A percentile compares a stretch with the other conserved stretches of the same genome.
Conservation (phyloP, 1,140 invertebrate genomes). For the Asbolus verrucosus region DNA sequence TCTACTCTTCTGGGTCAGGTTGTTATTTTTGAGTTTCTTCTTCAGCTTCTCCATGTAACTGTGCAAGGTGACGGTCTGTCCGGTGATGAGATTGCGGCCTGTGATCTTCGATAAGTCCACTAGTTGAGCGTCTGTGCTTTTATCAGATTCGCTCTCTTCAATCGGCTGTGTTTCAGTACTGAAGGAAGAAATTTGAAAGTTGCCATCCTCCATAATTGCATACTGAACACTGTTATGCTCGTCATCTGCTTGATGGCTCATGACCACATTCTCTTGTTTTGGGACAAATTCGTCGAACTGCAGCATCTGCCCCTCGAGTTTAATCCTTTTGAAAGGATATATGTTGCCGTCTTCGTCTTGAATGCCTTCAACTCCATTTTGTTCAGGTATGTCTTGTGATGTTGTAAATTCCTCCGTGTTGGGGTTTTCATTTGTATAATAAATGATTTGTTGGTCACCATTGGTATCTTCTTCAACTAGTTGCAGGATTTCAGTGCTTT, state of each 20-base stretch:
- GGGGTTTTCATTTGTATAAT: constrained; percentile 32
- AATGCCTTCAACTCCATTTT: constrained; percentile 6
- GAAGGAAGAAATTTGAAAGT: constrained; percentile 44
- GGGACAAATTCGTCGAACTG: constrained; percentile 44
- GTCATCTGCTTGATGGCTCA: too few species aligned
- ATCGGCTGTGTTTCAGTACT: constrained; percentile 4
- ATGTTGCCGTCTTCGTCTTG: constrained; percentile 40
- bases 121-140: constrained; percentile 1
- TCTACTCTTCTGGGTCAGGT: neutral
- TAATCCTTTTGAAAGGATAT: constrained; percentile 45
- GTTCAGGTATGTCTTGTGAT: constrained; percentile 5
- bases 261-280: constrained; percentile 16
- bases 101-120: constrained; percentile 46
- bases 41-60: constrained; percentile 52
- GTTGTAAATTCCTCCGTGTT: neutral
- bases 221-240: constrained; percentile 41
- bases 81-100: constrained; percentile 53
- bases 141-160: neutral
- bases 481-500: constrained; percentile 35
- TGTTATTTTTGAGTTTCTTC: constrained; percentile 19
- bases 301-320: constrained; percentile 39
- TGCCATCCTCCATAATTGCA: constrained; percentile 50
- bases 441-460: constrained; percentile 41
- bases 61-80: constrained; percentile 52
- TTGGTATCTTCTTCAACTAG: constrained; percentile 44